Evolutionary conservation across 1,140 invertebrate genomes (phyloP).

Genomic region (Drosophila melanica): DNA sequence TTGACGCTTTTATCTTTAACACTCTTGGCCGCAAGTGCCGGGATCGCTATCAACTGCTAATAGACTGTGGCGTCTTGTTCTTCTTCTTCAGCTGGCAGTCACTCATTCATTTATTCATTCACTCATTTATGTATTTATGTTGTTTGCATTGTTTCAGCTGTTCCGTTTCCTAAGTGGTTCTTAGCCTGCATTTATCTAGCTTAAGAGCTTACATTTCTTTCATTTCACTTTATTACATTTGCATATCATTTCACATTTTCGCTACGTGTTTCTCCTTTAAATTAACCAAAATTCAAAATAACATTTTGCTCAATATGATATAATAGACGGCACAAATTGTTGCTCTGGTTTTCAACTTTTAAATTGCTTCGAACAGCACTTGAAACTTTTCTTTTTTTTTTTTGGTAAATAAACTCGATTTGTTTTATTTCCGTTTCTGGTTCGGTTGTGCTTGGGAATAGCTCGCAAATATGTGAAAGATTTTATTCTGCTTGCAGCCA

Average conservation of each 20-base stretch:
- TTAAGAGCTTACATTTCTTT: constrained; percentile 16
- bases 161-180: constrained; percentile 4
- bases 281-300: background rate
- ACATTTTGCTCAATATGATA: background rate
- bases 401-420: background rate
- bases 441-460: background rate
- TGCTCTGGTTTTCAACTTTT: constrained; percentile 1
- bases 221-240: constrained; percentile 17
- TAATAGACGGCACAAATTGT: background rate
- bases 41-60: constrained; percentile 62
- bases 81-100: background rate
- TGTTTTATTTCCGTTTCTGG: constrained; percentile 1
- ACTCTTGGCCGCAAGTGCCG: constrained; percentile 35
- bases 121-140: constrained; percentile 5
- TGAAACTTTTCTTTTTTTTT: background rate
- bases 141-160: constrained; percentile 19
- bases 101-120: constrained; percentile 13
- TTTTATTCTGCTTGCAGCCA: background rate
- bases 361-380: constrained; percentile 11
- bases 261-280: background rate
- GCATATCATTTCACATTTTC: constrained; percentile 2
- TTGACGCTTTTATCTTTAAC: constrained; percentile 24
- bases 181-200: constrained; percentile 17
- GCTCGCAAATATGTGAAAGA: background rate
- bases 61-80: constrained; percentile 32